Conservation (phyloP, 2,113 vertebrate genomes). For the Otolemur garnettii region DNA sequence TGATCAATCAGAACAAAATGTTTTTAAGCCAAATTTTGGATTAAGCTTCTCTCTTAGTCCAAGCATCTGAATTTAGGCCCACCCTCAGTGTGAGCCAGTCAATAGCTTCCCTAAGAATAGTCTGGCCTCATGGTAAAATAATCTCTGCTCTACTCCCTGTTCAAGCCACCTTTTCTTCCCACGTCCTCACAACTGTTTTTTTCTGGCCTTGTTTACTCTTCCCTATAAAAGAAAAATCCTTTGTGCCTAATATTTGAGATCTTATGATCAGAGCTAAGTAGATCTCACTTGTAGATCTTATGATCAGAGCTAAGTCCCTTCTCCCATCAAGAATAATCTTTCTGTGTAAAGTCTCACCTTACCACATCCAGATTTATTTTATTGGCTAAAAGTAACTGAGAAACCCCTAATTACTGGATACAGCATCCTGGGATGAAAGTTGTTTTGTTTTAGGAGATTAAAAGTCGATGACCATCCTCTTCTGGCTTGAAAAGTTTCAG, state of each 20-base stretch:
- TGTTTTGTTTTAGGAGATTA: too few relatives aligned
- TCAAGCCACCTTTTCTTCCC: neutral
- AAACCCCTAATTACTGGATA: neutral
- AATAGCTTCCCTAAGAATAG: neutral
- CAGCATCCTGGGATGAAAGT: too few relatives aligned
- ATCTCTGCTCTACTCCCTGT: neutral
- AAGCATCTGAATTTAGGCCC: neutral
- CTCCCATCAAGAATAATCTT: neutral
- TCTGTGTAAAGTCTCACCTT: neutral
- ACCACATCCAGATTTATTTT: neutral
- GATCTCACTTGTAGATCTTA: neutral
- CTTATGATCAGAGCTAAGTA: neutral
- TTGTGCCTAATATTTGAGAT: neutral
- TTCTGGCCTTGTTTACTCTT: neutral
- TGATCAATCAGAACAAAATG: neutral
- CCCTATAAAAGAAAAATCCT: neutral
- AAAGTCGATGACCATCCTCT: too few relatives aligned
- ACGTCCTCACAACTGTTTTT: neutral
- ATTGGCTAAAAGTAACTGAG: neutral
- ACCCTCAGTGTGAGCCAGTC: neutral
- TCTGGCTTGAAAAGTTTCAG: too few relatives aligned
- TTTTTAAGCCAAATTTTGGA: neutral
- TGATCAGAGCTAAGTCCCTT: neutral
- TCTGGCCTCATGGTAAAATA: neutral
- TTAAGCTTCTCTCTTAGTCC: neutral